A percentile compares a stretch with the other conserved stretches of the same genome.
phyloP scores from a whole-genome alignment of 2,797 vertebrate species.

The Channa striata region DNA sequence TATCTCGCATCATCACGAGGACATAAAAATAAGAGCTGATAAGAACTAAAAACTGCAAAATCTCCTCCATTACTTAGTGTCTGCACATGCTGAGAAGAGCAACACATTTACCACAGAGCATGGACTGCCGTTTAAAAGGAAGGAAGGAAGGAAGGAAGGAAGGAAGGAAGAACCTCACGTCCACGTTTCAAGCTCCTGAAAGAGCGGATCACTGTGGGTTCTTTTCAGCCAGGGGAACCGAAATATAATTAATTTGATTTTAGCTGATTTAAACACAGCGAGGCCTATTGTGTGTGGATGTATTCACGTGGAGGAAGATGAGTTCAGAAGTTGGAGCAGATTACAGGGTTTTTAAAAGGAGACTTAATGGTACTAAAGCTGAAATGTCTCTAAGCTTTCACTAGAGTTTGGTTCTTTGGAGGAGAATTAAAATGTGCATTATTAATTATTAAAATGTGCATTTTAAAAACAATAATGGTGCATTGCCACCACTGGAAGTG shows the following conservation, averaged over 20 bases:
- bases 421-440: background rate
- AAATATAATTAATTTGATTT: slow-evolving; percentile 23
- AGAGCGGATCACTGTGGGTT: background rate
- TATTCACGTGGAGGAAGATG: background rate
- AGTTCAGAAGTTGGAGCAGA: background rate
- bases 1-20: background rate
- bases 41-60: background rate
- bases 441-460: background rate
- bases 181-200: background rate
- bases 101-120: background rate
- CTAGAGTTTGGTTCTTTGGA: background rate
- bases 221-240: background rate
- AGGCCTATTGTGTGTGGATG: slow-evolving; percentile 1
- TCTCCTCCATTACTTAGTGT: background rate
- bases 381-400: background rate
- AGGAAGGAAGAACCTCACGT: background rate
- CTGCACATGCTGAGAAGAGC: background rate
- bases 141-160: background rate
- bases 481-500: no score
- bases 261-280: slow-evolving; percentile 1
- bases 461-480: background rate
- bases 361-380: background rate
- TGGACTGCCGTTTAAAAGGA: background rate
- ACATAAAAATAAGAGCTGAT: background rate
- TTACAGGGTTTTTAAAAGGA: background rate